phyloP scores from a whole-genome alignment of 2,797 vertebrate species.

The Gambelia wislizenii region DNA sequence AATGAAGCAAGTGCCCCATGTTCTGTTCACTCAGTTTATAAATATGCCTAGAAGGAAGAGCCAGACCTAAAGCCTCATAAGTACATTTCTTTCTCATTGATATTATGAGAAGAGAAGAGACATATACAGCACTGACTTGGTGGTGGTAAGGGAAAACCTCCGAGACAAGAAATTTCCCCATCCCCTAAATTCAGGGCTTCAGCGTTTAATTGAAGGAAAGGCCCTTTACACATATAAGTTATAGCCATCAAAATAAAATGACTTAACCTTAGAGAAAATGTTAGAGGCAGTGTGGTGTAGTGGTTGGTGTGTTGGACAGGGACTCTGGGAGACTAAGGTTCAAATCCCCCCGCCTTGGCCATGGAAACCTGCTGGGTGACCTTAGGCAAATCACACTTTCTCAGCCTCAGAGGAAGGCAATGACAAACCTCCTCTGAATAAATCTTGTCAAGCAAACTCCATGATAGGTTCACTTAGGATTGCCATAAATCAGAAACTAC shows the following conservation, averaged over 20 bases:
- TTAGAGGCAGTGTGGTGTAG: too few species aligned
- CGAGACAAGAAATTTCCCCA: neutral
- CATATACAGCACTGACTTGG: neutral
- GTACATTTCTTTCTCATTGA: neutral
- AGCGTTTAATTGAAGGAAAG: neutral
- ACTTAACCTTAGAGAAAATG: neutral
- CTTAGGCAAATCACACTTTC: too few species aligned
- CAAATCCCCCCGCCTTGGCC: too few species aligned
- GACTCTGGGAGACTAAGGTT: too few species aligned
- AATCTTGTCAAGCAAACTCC: too few species aligned
- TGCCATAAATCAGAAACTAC: too few species aligned
- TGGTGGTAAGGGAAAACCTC: neutral
- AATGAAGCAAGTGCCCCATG: neutral
- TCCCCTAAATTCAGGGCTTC: neutral
- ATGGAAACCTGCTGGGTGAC: too few species aligned
- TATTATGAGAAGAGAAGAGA: neutral
- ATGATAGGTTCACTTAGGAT: too few species aligned
- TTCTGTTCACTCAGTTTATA: neutral
- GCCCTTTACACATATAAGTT: neutral
- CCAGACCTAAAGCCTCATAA: neutral
- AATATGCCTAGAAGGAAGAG: neutral
- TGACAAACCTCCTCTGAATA: too few species aligned
- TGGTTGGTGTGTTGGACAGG: too few species aligned
- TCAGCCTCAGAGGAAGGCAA: too few species aligned
- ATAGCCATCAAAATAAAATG: neutral